These are phyloP conservation scores for Galbula dea DNA, from an alignment of 2,113 vertebrate genomes.

Conservation along the genomic window DNA sequence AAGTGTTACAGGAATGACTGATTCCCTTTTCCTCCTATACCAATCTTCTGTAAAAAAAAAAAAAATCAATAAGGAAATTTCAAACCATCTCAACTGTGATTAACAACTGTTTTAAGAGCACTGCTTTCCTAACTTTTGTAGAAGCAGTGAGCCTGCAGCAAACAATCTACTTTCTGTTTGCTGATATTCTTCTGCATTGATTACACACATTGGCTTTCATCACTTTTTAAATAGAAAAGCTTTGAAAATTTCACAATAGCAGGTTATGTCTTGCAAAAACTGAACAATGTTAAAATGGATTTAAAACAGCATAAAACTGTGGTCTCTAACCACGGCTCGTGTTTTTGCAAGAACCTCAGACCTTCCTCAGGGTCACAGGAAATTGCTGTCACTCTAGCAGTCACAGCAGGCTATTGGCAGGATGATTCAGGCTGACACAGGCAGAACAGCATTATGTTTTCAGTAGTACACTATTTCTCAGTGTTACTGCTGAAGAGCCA, in stretches of 20 bases:
- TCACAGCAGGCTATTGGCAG: not conserved
- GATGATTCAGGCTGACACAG: not conserved
- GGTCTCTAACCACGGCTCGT: not conserved
- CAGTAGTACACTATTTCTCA: not conserved
- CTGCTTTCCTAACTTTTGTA: not conserved
- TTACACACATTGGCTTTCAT: not conserved
- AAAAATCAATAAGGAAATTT: not conserved
- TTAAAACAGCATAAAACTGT: not conserved
- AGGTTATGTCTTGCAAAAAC: not conserved
- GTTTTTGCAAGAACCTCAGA: not conserved
- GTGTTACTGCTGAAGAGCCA: not conserved
- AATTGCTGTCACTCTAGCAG: not conserved
- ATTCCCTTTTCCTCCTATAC: not conserved
- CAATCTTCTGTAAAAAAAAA: not conserved
- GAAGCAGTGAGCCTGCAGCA: not conserved
- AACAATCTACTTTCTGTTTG: not conserved
- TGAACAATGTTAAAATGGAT: not conserved
- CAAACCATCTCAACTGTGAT: not conserved
- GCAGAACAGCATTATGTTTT: not conserved
- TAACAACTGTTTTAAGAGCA: not conserved
- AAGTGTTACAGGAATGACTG: not conserved
- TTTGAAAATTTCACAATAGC: not conserved
- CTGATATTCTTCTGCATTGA: not conserved
- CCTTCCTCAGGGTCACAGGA: not conserved
- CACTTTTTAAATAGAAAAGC: not conserved